Percentiles rank a stretch among this genome's conserved stretches.
Conservation (phyloP, 1,140 invertebrate species). For the Phymorhynchus buccinoides region DNA sequence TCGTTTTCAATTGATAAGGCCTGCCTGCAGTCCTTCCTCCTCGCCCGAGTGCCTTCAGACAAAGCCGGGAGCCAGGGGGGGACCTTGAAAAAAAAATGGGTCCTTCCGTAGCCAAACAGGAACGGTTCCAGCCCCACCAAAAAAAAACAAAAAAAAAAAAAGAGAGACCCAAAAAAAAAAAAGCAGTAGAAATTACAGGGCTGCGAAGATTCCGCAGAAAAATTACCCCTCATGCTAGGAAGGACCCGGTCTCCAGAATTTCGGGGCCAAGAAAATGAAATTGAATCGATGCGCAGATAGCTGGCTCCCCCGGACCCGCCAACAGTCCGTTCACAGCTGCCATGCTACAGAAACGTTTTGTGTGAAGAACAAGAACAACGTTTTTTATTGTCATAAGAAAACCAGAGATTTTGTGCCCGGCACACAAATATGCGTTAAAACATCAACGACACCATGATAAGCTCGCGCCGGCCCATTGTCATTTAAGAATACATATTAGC, state of each 20-base stretch:
- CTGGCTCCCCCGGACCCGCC: not conserved
- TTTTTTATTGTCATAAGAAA: not conserved
- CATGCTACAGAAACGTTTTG: not conserved
- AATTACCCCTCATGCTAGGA: conserved; percentile 13
- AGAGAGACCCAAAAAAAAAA: no score
- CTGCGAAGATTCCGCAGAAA: conserved; percentile 27
- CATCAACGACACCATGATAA: no score
- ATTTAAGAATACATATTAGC: no score
- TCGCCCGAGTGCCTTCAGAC: conserved; percentile 28
- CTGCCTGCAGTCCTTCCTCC: conserved; percentile 25
- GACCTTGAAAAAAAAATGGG: conserved; percentile 30
- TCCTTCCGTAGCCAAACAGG: no score
- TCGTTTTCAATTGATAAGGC: conserved; percentile 35
- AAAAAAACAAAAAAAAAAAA: not conserved
- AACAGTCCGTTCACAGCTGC: not conserved
- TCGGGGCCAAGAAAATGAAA: conserved; percentile 8
- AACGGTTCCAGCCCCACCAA: not conserved
- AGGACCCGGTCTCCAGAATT: not conserved
- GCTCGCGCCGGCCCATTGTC: no score
- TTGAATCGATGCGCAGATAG: conserved; percentile 9
- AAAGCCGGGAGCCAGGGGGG: not conserved
- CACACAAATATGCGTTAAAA: no score
- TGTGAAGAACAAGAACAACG: no score
- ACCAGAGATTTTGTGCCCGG: no score
- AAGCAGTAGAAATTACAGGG: conserved; percentile 29